phyloP scores from a whole-genome alignment of 2,797 vertebrate species.

The Cossypha polioptera region DNA sequence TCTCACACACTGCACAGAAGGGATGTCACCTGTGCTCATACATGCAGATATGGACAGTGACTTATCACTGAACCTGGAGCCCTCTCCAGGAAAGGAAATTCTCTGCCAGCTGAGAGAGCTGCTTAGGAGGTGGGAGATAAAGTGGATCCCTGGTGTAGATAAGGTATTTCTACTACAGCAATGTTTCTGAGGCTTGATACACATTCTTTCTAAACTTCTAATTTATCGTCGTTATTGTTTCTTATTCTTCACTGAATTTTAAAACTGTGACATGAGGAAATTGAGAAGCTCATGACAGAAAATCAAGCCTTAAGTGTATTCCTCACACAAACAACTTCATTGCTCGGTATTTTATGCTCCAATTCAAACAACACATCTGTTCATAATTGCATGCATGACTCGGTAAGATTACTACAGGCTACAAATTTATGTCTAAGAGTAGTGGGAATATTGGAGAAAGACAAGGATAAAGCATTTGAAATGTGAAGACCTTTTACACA shows the following conservation, averaged over 20 bases:
- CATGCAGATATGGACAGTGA: neutral
- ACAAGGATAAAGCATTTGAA: neutral
- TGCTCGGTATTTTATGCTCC: constrained; percentile 36
- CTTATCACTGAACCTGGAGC: neutral
- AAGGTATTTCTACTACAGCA: neutral
- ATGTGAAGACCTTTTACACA: neutral
- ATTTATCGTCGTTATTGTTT: neutral
- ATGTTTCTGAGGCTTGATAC: neutral
- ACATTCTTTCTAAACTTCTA: neutral
- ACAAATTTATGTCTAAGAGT: neutral
- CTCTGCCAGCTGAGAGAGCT: neutral
- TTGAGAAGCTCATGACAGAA: neutral
- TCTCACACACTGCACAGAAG: neutral
- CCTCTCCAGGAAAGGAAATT: neutral
- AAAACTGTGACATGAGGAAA: neutral
- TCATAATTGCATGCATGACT: constrained; percentile 34
- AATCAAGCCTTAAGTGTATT: constrained; percentile 20
- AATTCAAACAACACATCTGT: constrained; percentile 46
- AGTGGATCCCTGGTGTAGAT: neutral
- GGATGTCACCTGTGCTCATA: neutral
- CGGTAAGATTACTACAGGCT: constrained; percentile 4
- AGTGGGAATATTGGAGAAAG: neutral
- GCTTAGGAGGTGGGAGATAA: neutral
- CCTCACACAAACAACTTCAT: constrained; percentile 32
- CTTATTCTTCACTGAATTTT: neutral